Evolutionary conservation across 2,113 vertebrate genomes (phyloP), one percentile per base, ranked within the genome.

Genomic region (Cololabis saira): DNA sequence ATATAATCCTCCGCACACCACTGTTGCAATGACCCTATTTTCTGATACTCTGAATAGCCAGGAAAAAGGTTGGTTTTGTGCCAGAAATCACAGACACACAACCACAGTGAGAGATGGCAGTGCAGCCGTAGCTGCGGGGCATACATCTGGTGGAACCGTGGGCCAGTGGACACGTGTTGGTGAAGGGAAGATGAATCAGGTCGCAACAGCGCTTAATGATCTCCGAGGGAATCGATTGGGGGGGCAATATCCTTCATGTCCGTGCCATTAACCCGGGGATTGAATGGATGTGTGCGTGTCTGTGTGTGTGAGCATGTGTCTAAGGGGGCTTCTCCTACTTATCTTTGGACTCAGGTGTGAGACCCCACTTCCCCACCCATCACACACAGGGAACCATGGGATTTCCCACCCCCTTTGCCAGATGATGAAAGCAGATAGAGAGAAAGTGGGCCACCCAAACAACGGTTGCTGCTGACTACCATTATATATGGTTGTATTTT

Each of bases 381-480:
- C 55, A 52, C 63, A 71, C 55, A 66, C 53, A 63, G 59, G 55
- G 74, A 83, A 78, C 71, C 71, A 74, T 83, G 85, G 84, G 86
- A 85, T 84, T 83, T 71, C 70, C 80, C 83, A 69, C 76, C 24
- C 79, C 74, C 44, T 51, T 64, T 8, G 54, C 81, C 85, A 91
- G 83, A 89, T 84, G 88, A 91, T 81, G 81, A 69, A 83, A 74
- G 71, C 84, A 73, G 80, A 87, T 86, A 90, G 62, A 72, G 57
- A 48, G 80, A 90, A 88, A 88, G 75, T 88, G 87, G 87, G 87
- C 79, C 88, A 90, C 82, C 82, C 74, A 89, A 89, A 89, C 88
- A 89, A 84, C 54, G 74, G 18, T 57, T n/a, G 47, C 74, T 54
- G 76, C 80, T 68, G 80, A 77, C 82, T 74, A 58, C 67, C 54